Conservation (phyloP, 2,888 invertebrate genomes). For the Keiferia lycopersicella region DNA sequence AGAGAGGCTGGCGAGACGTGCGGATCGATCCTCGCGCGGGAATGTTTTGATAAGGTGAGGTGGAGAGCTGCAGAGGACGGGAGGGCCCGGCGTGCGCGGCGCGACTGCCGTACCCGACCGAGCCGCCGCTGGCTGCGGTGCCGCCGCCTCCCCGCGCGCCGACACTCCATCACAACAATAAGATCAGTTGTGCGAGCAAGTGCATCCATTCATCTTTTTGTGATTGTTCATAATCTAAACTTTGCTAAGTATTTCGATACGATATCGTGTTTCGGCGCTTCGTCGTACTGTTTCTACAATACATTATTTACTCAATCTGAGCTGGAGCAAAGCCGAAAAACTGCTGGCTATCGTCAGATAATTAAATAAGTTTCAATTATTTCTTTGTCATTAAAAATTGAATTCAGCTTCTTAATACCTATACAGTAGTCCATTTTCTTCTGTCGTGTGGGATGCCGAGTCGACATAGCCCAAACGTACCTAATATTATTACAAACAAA, state of each 20-base stretch:
- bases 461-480: too few species aligned
- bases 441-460: too few species aligned
- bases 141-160: slow-evolving; percentile 23
- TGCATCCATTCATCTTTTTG: slow-evolving; percentile 62
- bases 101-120: slow-evolving; percentile 61
- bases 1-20: slow-evolving; percentile 49
- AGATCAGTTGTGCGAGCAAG: slow-evolving; percentile 52
- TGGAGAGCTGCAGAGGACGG: slow-evolving; percentile 34
- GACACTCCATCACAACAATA: slow-evolving; percentile 43
- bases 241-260: slow-evolving; percentile 2
- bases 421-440: too few species aligned
- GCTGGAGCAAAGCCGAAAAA: not conserved
- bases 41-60: slow-evolving; percentile 63
- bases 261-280: not conserved
- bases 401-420: too few species aligned
- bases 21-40: slow-evolving; percentile 74
- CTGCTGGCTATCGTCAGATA: not conserved
- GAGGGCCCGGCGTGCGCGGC: slow-evolving; percentile 64
- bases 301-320: not conserved
- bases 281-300: not conserved
- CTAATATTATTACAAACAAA: not conserved
- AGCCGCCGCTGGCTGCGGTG: too few species aligned
- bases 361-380: too few species aligned
- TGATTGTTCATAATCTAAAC: slow-evolving; percentile 4
- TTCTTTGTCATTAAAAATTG: too few species aligned